These are phyloP conservation scores for Xerus inauris DNA, from an alignment of 2,113 vertebrate genomes.

Conservation along the genomic window DNA sequence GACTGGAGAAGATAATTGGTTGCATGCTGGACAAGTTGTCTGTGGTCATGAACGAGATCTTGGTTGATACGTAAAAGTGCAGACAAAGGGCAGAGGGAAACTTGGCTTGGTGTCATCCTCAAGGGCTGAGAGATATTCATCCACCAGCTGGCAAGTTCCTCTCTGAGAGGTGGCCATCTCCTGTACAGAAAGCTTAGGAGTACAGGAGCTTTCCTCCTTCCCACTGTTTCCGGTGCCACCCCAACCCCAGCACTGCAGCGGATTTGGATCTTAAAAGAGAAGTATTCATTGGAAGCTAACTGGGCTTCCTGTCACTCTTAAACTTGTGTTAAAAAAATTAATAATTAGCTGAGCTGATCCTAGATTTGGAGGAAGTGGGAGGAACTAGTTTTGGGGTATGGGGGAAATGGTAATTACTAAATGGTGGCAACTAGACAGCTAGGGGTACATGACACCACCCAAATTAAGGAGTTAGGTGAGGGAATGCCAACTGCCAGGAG, in stretches of 20 bases:
- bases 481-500: neutral
- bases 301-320: neutral
- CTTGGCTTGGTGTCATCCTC: neutral
- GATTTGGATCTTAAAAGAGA: neutral
- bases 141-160: neutral
- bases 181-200: neutral
- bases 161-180: neutral
- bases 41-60: neutral
- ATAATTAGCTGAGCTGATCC: neutral
- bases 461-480: neutral
- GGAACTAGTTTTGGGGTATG: neutral
- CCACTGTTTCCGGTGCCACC: neutral
- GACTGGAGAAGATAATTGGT: neutral
- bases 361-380: neutral
- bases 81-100: neutral
- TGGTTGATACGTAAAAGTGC: neutral
- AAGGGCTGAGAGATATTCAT: neutral
- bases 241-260: neutral
- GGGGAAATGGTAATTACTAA: neutral
- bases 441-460: accelerated
- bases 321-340: neutral
- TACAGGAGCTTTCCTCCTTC: neutral
- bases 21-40: neutral
- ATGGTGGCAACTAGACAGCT: neutral
- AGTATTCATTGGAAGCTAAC: neutral